Conservation (phyloP, 2,797 vertebrate species). For the Pangasius djambal region DNA sequence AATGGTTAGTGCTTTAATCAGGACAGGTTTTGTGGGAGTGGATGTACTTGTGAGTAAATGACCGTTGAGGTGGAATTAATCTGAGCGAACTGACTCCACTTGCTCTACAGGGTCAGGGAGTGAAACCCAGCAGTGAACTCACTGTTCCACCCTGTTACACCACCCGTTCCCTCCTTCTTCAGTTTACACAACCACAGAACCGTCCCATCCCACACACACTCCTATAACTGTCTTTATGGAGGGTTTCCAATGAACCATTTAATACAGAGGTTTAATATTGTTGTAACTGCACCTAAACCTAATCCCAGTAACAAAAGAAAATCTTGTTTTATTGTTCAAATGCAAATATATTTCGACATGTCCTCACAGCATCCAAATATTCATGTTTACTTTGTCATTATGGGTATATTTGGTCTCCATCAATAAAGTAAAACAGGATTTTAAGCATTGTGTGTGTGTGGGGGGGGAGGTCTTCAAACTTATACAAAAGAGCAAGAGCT, state of each 20-base stretch:
- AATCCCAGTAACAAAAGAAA: not conserved
- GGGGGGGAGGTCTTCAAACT: not conserved
- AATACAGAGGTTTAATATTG: not conserved
- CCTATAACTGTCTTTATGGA: not conserved
- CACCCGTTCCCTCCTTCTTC: conserved; percentile 43
- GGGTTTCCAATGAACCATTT: conserved; percentile 21
- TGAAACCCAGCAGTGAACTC: conserved; percentile 47
- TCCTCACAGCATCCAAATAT: not conserved
- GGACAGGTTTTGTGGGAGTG: conserved; percentile 59
- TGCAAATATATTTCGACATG: conserved; percentile 4
- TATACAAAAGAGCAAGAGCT: not conserved
- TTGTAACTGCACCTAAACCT: not conserved
- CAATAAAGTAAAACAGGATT: not conserved
- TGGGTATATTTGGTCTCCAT: not conserved
- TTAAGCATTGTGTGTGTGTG: not conserved
- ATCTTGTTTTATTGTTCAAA: not conserved
- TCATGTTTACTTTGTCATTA: not conserved
- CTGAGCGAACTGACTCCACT: conserved; percentile 63
- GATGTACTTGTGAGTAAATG: conserved; percentile 50
- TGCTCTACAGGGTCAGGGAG: conserved; percentile 64
- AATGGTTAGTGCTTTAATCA: conserved; percentile 42
- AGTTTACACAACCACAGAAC: conserved; percentile 24
- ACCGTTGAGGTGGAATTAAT: conserved; percentile 57
- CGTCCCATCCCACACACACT: conserved; percentile 10
- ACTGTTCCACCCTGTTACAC: conserved; percentile 37